Conservation (phyloP, 1,140 invertebrate species). For the Brachionus koreanus region DNA sequence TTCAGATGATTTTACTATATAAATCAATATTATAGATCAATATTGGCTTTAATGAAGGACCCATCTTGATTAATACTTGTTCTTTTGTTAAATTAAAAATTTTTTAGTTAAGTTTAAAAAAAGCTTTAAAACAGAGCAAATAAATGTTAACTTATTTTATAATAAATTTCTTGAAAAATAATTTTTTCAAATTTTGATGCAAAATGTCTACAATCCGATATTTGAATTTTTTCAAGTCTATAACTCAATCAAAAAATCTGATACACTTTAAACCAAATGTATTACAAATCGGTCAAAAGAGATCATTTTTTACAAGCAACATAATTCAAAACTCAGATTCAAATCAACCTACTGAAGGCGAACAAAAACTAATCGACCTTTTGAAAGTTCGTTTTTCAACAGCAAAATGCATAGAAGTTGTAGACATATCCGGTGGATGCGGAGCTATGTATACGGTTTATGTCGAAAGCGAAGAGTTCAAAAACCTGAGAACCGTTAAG, state of each 20-base stretch:
- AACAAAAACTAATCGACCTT: not conserved
- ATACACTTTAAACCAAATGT: not conserved
- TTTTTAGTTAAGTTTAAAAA: not conserved
- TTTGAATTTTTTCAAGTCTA: not conserved
- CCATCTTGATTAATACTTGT: not conserved
- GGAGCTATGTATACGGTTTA: constrained; percentile 39
- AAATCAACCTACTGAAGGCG: constrained; percentile 3
- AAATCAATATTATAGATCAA: too few species aligned
- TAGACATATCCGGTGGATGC: constrained; percentile 41
- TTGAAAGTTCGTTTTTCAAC: not conserved
- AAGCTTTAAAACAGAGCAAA: not conserved
- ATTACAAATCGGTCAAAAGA: too few species aligned
- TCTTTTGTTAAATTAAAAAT: not conserved
- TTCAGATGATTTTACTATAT: too few species aligned
- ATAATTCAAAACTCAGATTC: not conserved
- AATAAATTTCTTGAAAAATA: not conserved
- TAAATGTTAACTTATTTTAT: not conserved
- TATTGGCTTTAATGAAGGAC: too few species aligned
- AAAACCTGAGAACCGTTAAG: constrained; percentile 30
- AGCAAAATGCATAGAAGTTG: constrained; percentile 32
- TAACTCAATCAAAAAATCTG: not conserved
- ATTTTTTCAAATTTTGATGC: not conserved
- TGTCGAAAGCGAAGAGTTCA: constrained; percentile 17
- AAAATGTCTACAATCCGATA: constrained; percentile 2
- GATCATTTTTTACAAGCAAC: not conserved